Evolutionary conservation across 2,113 vertebrate species (phyloP), one percentile per base, ranked within the genome.

Genomic region (Numida meleagris): DNA sequence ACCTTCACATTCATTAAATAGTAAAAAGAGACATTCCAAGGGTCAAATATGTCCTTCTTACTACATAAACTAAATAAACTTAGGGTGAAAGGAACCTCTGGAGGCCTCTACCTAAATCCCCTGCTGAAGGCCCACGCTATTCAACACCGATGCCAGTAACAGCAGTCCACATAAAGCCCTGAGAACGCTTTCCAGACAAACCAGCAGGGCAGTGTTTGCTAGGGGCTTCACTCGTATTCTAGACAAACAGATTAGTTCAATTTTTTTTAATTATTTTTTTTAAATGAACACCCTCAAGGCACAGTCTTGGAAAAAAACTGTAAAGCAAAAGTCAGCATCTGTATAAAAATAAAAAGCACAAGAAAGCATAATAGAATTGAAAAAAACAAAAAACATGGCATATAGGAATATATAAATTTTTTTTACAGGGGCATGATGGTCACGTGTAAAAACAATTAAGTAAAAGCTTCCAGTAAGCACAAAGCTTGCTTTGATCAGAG

Each of bases 231-330:
- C n/a, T 19, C n/a, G 40, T 79, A 65, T 17, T 68, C 63, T 61
- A 87, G 74, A 94, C 43, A 90, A 95, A 81, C 24, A 65, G 48
- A 82, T 61, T 57, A 88, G 36, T n/a, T 70, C 33, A 75, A 82
- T 9, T n/a, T 63, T 78, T 78, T 50, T 87, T 43, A 43, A 31
- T 31, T 55, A 33, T 53, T 86, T 58, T 58, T 58, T 58, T 58
- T 8, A 58, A n/a, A 29, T 34, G 57, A 86, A 51, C 23, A 79
- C 81, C 87, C 51, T 72, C 34, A 78, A 81, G 78, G 77, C 58
- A 75, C 8, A 51, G 70, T 14, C 81, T 42, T 82, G 23, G 40
- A 82, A 87, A 89, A 91, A 34, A 71, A 81, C 6, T 63, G 21
- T 12, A 91, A 82, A 89, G 55, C 50, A 82, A 3, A 86, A 81